Evolutionary conservation across 2,113 vertebrate genomes (phyloP), one percentile per base, ranked within the genome.

Genomic region (Pterocles orientalis): DNA sequence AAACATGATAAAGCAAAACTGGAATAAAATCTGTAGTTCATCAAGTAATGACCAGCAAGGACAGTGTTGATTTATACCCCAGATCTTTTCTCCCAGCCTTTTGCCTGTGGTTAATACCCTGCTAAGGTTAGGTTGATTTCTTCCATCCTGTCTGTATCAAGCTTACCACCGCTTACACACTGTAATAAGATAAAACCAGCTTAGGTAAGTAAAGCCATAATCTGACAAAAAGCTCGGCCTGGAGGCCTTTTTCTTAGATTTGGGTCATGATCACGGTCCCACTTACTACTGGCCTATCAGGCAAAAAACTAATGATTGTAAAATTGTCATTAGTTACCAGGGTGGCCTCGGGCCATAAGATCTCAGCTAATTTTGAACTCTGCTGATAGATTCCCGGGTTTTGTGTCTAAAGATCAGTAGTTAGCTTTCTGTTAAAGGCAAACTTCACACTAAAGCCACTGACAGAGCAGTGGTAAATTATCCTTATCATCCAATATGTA

Each of bases 161-260:
- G 88, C 80, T 96, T 95, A 95, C 95, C 66, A 88, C 80, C 95
- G 81, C 80, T 97, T 93, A 96, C 80, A 92, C 80, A 90, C 71
- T 70, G 57, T 97, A 96, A 95, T 91, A 92, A 97, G 83, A 95
- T 94, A 96, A 96, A 94, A 86, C 88, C 94, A 92, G 88, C 86
- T 96, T 96, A 96, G 91, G 93, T 95, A 95, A 95, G 90, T 90
- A 94, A 95, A 96, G 66, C 88, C 68, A 28, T 95, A 94, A 85
- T 94, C 92, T 96, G 96, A 96, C 92, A 92, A 92, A 95, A 93
- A 95, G 84, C 91, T 85, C 89, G 75, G 83, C 94, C 92, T 86
- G 25, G 5, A 96, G 97, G 96, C 72, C 73, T 93, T 95, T 96
- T 90, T 47, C 79, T 94, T 78, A 96, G 93, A 97, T 97, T 95